Evolutionary conservation across 2,113 vertebrate species (phyloP), one percentile per base, ranked within the genome.

Genomic region (Apistogramma diplotaenia): DNA sequence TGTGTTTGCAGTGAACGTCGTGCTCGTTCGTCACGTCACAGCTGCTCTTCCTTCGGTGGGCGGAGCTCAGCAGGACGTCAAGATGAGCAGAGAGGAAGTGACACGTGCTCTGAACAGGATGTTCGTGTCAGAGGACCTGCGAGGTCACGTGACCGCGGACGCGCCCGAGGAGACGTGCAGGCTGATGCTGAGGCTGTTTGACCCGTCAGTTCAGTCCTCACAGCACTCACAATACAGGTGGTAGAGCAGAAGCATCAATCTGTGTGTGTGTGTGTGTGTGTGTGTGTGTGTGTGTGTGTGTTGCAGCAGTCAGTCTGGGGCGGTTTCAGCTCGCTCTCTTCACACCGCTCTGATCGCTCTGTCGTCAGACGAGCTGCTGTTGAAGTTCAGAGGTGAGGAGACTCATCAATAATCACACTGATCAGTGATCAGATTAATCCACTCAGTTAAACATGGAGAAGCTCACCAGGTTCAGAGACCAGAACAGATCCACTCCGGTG

Each of bases 321-420:
- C 84, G 55, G 87, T 97, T 3, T 88, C 90, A 23, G 83, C 91
- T 3, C 81, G 27, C 16, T 94, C 95, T 79, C 91, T 93, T 40
- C 91, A 94, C 11, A 90, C 87, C 2, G 93, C 93, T 16, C 80
- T 97, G 51, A 90, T 96, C 31, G 93, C 93, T 3, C 93, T 98
- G 84, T 97, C 94, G 0, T 93, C 95, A 33, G 96, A 97, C 73
- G 85, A 78, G 11, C 90, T 95, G 27, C 91, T 92, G 56, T 82
- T 86, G 3, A 98, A 97, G 87, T 96, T 96, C 84, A 95, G 78
- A 95, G 95, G 96, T 97, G 73, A 76, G 35, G 23, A 49, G 3
- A 16, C 15, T 46, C 15, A 46, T 16, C 43, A 46, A 6, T 46
- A 46, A 15, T 40, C 11, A 12, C 37, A 40, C n/a, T n/a, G 37